Percentiles rank a stretch among this genome's conserved stretches.
These are phyloP conservation scores for Poliocrania exsul DNA, from an alignment of 2,797 vertebrate species.

Conservation along the genomic window DNA sequence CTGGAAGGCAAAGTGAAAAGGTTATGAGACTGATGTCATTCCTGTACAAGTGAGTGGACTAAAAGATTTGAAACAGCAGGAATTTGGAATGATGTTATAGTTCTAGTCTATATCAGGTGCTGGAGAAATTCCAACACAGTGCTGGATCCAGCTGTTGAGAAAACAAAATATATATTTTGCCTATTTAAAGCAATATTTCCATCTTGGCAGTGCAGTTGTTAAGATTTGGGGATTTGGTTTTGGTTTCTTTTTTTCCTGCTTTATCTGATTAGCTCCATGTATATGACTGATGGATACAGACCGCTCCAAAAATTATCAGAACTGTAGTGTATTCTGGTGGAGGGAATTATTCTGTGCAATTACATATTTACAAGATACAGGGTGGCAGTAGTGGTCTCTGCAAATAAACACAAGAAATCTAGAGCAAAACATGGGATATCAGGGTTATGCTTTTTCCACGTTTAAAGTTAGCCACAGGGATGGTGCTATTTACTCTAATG, in stretches of 20 bases:
- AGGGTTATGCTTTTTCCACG: not conserved
- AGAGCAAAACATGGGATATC: not conserved
- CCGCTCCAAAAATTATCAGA: not conserved
- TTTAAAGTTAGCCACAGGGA: not conserved
- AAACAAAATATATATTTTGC: not conserved
- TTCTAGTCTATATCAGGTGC: not conserved
- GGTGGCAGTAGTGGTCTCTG: not conserved
- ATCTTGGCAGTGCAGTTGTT: not conserved
- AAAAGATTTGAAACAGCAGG: not conserved
- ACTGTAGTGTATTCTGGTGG: not conserved
- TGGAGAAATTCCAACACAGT: not conserved
- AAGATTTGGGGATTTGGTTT: not conserved
- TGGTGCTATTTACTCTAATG: not conserved
- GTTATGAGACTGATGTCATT: not conserved
- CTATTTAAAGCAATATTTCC: not conserved
- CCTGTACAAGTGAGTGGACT: not conserved
- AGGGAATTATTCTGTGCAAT: not conserved
- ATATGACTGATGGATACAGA: not conserved
- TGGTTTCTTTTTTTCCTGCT: rapidly evolving
- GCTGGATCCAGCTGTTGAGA: not conserved
- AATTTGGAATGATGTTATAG: not conserved
- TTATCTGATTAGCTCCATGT: not conserved
- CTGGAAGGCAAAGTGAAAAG: not conserved
- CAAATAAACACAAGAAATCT: not conserved
- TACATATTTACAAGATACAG: not conserved